Evolutionary conservation across 1,140 invertebrate genomes (phyloP).

Genomic region (Hylaeus volcanicus): DNA sequence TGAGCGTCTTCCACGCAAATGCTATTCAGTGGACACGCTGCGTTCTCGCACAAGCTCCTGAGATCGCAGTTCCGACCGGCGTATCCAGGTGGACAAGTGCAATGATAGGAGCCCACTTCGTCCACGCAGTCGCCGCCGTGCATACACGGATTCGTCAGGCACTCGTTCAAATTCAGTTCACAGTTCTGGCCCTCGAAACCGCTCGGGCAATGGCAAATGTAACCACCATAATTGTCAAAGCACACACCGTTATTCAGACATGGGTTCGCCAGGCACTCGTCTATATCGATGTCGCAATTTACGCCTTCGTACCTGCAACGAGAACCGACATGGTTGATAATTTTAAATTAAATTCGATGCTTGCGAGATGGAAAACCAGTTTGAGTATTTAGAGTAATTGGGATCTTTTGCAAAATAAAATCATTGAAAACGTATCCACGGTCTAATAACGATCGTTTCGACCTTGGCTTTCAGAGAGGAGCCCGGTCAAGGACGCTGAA

Average conservation of each 20-base stretch:
- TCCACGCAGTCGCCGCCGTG: conserved; percentile 86
- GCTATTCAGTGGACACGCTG: conserved; percentile 80
- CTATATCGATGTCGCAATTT: conserved; percentile 91
- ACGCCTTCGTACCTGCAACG: conserved; percentile 85
- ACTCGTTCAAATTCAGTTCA: conserved; percentile 85
- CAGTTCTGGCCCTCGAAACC: conserved; percentile 92
- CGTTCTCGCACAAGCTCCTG: conserved; percentile 78
- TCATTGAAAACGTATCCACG: no score
- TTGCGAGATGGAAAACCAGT: background rate
- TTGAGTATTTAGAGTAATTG: no score
- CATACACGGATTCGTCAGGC: conserved; percentile 84
- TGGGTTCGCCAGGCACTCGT: conserved; percentile 89
- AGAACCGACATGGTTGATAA: background rate
- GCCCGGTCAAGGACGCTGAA: no score
- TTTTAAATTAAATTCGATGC: background rate
- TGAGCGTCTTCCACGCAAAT: conserved; percentile 80
- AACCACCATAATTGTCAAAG: conserved; percentile 89
- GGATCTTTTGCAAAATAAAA: no score
- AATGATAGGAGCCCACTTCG: conserved; percentile 80
- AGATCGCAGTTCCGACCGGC: conserved; percentile 83
- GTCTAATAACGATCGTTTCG: no score
- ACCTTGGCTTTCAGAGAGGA: no score
- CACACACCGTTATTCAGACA: conserved; percentile 90
- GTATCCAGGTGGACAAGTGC: conserved; percentile 82
- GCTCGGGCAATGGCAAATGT: conserved; percentile 90